phyloP scores from a whole-genome alignment of 2,113 vertebrate genomes.

The Argyrosomus japonicus region DNA sequence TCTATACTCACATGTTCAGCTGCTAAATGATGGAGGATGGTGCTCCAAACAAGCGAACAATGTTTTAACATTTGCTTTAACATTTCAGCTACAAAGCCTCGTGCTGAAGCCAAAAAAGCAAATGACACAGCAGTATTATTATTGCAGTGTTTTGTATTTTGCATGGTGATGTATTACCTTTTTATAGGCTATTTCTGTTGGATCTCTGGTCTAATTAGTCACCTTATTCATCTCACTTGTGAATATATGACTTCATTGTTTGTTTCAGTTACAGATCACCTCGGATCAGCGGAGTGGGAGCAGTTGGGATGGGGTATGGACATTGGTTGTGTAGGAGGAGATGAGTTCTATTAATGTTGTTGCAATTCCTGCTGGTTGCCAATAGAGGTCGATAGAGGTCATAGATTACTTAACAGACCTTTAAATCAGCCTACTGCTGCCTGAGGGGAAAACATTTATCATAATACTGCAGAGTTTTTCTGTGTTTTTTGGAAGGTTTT shows the following conservation, averaged over 20 bases:
- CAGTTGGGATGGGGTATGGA: slow-evolving; percentile 16
- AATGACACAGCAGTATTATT: slow-evolving; percentile 70
- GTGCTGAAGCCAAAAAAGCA: slow-evolving; percentile 48
- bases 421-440: slow-evolving; percentile 58
- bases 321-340: slow-evolving; percentile 39
- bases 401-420: slow-evolving; percentile 67
- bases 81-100: slow-evolving; percentile 36
- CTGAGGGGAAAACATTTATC: slow-evolving; percentile 54
- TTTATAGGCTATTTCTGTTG: slow-evolving; percentile 61
- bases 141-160: slow-evolving; percentile 64
- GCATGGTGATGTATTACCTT: slow-evolving; percentile 71
- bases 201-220: slow-evolving; percentile 70
- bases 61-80: slow-evolving; percentile 33
- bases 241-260: slow-evolving; percentile 60
- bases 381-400: slow-evolving; percentile 65
- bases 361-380: slow-evolving; percentile 58
- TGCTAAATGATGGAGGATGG: slow-evolving; percentile 35
- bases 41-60: neutral
- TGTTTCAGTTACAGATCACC: slow-evolving; percentile 65
- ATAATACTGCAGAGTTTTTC: slow-evolving; percentile 36
- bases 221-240: slow-evolving; percentile 71
- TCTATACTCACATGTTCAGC: neutral
- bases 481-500: neutral
- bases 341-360: slow-evolving; percentile 61
- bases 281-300: slow-evolving; percentile 44